Percentiles rank a stretch among this genome's conserved stretches.
Evolutionary conservation across 2,888 invertebrate species (phyloP).

Genomic region (Dioctria linearis): DNA sequence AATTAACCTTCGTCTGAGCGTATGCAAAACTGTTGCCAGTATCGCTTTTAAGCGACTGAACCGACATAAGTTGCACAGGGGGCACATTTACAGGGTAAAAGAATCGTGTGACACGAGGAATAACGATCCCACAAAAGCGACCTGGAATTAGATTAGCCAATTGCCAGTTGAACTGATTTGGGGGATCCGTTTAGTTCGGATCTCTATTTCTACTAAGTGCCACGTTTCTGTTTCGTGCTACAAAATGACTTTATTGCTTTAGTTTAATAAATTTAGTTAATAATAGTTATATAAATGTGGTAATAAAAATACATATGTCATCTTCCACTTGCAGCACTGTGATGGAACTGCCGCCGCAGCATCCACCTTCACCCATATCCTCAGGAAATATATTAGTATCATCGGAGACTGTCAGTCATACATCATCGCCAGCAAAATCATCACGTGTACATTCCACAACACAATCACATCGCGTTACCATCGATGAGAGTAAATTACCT

Average conservation of each 20-base stretch:
- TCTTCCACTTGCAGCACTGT: slow-evolving; percentile 59
- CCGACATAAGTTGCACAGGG: neutral
- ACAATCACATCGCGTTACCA: slow-evolving; percentile 70
- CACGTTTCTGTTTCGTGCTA: slow-evolving; percentile 36
- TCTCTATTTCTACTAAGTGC: slow-evolving; percentile 29
- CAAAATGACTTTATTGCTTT: slow-evolving; percentile 26
- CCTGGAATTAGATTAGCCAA: slow-evolving; percentile 49
- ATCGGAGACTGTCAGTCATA: slow-evolving; percentile 81
- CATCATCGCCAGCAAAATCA: slow-evolving; percentile 74
- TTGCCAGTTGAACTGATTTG: slow-evolving; percentile 43
- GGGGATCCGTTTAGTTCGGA: slow-evolving; percentile 39
- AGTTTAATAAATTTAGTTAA: slow-evolving; percentile 35
- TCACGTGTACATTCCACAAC: slow-evolving; percentile 66
- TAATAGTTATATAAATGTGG: neutral
- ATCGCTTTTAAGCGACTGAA: neutral
- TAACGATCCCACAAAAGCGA: slow-evolving; percentile 31
- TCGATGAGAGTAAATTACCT: slow-evolving; percentile 69
- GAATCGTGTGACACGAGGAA: slow-evolving; percentile 41
- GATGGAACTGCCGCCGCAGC: slow-evolving; percentile 66
- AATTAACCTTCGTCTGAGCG: slow-evolving; percentile 56
- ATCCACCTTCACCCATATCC: slow-evolving; percentile 83
- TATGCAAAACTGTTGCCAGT: slow-evolving; percentile 25
- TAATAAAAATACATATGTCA: slow-evolving; percentile 45
- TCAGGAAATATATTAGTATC: slow-evolving; percentile 83
- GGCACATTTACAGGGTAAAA: neutral